Conservation (phyloP, 2,113 vertebrate species). For the Hystrix brachyura region DNA sequence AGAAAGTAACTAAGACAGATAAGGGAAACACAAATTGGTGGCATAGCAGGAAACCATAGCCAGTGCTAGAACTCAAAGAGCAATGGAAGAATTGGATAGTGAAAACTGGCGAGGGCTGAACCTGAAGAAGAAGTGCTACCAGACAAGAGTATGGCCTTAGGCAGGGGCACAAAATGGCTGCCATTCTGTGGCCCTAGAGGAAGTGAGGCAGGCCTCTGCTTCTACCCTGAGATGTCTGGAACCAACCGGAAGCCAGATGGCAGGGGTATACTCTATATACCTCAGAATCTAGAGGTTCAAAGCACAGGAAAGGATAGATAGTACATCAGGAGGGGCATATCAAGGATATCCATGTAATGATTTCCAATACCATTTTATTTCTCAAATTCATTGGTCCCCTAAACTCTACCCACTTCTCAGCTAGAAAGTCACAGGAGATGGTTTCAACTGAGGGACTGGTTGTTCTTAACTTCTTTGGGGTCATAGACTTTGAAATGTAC, state of each 20-base stretch:
- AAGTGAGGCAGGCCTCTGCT: not conserved
- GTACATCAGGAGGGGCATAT: not conserved
- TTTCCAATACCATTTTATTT: not conserved
- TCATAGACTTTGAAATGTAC: not conserved
- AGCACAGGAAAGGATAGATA: not conserved
- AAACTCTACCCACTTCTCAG: not conserved
- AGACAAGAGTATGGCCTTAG: not conserved
- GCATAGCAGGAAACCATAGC: not conserved
- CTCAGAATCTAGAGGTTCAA: not conserved
- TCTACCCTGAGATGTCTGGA: not conserved
- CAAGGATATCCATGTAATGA: not conserved
- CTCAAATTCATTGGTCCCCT: not conserved
- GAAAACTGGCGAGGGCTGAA: not conserved
- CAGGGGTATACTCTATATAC: not conserved
- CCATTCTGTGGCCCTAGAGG: not conserved
- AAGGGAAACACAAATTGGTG: not conserved
- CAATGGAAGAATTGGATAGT: not conserved
- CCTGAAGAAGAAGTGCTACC: not conserved
- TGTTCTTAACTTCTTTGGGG: not conserved
- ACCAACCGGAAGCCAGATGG: not conserved
- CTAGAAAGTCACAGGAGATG: not conserved
- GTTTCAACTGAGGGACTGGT: not conserved
- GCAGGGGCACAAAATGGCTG: not conserved
- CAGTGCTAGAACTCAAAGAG: not conserved
- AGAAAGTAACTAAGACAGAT: not conserved